A percentile compares a stretch with the other conserved stretches of the same genome.
phyloP scores from a whole-genome alignment of 2,888 invertebrate species.

The Melipona bicolor region DNA sequence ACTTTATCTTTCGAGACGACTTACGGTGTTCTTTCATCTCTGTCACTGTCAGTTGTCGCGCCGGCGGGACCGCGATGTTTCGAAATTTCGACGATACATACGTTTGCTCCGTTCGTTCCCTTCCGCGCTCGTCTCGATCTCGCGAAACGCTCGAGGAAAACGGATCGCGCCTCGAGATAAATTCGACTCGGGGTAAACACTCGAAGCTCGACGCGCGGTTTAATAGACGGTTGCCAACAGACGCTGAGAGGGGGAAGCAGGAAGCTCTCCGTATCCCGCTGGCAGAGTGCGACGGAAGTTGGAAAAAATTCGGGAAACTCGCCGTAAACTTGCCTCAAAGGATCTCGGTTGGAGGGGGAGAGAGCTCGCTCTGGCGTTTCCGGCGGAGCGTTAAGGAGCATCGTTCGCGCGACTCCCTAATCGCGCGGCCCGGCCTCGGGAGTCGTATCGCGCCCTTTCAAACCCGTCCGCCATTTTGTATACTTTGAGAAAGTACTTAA shows the following conservation, averaged over 20 bases:
- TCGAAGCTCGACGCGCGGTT: slow-evolving; percentile 10
- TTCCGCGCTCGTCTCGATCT: not conserved
- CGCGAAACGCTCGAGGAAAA: not conserved
- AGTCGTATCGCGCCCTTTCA: not conserved
- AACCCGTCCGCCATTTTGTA: not conserved
- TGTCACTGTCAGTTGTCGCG: not conserved
- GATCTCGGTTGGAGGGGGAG: not conserved
- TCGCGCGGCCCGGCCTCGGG: not conserved
- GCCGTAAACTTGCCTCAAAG: slow-evolving; percentile 40
- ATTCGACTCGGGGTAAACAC: slow-evolving; percentile 9
- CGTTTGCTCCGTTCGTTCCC: too few species aligned
- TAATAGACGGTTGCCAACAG: slow-evolving; percentile 36
- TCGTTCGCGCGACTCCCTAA: slow-evolving; percentile 5
- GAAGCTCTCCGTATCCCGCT: not conserved
- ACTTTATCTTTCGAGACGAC: not conserved
- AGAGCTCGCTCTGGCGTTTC: not conserved
- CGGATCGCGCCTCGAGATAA: not conserved
- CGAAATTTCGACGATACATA: not conserved
- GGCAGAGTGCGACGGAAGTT: slow-evolving; percentile 37
- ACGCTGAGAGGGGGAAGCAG: slow-evolving; percentile 1
- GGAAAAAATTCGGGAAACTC: slow-evolving; percentile 44
- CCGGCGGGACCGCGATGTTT: not conserved
- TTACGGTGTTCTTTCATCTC: not conserved
- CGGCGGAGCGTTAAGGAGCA: slow-evolving; percentile 40
- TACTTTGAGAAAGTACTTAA: slow-evolving; percentile 9